Evolutionary conservation across 2,797 vertebrate species (phyloP), one percentile per base, ranked within the genome.

Genomic region (Varecia variegata): DNA sequence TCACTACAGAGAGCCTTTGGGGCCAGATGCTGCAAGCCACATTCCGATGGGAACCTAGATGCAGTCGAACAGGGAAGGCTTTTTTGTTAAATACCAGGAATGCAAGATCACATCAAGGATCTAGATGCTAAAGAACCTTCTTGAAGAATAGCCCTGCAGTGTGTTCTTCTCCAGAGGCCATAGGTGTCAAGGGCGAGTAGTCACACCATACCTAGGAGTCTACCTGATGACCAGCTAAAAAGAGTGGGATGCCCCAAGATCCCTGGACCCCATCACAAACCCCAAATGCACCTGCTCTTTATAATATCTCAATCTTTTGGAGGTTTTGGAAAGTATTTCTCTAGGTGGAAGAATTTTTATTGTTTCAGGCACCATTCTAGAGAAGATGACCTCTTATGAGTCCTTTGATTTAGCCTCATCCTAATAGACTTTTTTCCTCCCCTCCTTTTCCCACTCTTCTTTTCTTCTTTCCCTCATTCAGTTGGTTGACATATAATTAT

Each of bases 1-100:
- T 97, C 93, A 81, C 47, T 65, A 93, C 93, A 7, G 47, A 93
- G 90, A 97, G 90, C 14, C 50, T 80, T 21, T 21, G 40, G 79
- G 83, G 32, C 73, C 93, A 94, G 86, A 74, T 25, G 1, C 32
- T 30, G 5, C 0, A 5, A 93, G 68, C 40, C 56, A 47, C 74
- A 15, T 80, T 73, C 76, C 45, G 17, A 1, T 2, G 58, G 85
- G 47, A 86, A 32, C 38, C 25, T 27, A 25, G 35, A 60, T 18
- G 3, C 74, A 40, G 43, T 80, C 2, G 1, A 32, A 25, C 30
- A 70, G 60, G 27, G 54, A 15, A 52, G 27, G 14, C n/a, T 88
- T 81, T 62, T 40, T 15, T 43, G 7, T 38, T 65, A 58, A 40
- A n/a, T 18, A 65, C 30, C 23, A 58, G 14, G 20, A 79, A 71